Evolutionary conservation across 1,140 invertebrate genomes (phyloP).

Genomic region (Brachionus rotundiformis): DNA sequence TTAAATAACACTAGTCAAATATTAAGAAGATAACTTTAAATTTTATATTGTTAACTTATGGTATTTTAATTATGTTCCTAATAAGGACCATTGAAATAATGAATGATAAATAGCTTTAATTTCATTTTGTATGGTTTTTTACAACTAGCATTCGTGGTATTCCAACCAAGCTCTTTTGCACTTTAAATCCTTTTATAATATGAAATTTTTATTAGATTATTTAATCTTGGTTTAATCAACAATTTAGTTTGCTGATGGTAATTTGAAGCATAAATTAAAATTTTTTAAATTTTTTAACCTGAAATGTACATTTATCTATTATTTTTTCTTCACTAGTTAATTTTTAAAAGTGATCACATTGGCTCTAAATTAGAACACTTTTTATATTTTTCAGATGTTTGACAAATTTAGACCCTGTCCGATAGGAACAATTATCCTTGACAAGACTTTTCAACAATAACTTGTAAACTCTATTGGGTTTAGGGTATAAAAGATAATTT

Average conservation of each 20-base stretch:
- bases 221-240: not conserved
- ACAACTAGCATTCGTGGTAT: not conserved
- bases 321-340: too few species aligned
- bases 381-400: not conserved
- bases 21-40: conserved; percentile 2
- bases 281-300: too few species aligned
- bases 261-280: too few species aligned
- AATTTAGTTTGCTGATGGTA: too few species aligned
- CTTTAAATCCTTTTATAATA: not conserved
- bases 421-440: not conserved
- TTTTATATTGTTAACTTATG: conserved; percentile 1
- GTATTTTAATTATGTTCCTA: conserved; percentile 16
- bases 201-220: not conserved
- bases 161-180: not conserved
- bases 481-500: not conserved
- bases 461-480: not conserved
- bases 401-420: not conserved
- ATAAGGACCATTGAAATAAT: conserved; percentile 3
- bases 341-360: not conserved
- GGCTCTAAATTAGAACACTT: not conserved
- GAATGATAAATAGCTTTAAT: conserved; percentile 20
- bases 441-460: not conserved
- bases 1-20: conserved; percentile 3
- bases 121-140: not conserved
- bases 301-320: too few species aligned